Percentiles rank a stretch among this genome's conserved stretches.
Conservation (phyloP, 2,113 vertebrate genomes). For the Macrotus californicus region DNA sequence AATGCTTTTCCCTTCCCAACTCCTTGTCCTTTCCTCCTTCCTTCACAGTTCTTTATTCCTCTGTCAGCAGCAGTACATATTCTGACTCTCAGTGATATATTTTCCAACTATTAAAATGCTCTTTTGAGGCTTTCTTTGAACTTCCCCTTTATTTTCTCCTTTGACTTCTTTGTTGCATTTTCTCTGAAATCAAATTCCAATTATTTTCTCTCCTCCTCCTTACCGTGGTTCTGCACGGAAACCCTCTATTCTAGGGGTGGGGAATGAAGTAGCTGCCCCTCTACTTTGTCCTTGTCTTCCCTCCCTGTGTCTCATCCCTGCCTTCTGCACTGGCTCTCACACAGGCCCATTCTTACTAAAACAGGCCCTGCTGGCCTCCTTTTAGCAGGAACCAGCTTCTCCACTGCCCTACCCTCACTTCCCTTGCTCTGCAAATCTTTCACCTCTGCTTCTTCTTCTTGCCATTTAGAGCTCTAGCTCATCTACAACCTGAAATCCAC, state of each 20-base stretch:
- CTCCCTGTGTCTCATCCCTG: not conserved
- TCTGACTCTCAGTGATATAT: not conserved
- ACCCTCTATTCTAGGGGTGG: not conserved
- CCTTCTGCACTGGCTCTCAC: not conserved
- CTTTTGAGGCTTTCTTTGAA: constrained; percentile 1
- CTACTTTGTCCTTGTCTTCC: not conserved
- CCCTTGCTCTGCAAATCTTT: not conserved
- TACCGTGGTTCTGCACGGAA: not conserved
- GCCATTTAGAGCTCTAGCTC: not conserved
- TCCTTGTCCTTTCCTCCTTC: not conserved
- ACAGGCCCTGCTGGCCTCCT: not conserved
- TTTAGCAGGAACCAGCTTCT: not conserved
- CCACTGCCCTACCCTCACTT: not conserved
- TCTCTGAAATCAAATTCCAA: not conserved
- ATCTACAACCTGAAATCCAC: not conserved
- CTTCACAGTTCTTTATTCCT: not conserved
- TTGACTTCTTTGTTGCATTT: not conserved
- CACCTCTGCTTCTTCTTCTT: not conserved
- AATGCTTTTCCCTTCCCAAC: not conserved
- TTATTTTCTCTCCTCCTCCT: not conserved
- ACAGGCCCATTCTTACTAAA: not conserved
- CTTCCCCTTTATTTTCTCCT: not conserved
- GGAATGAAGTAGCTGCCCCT: accelerated
- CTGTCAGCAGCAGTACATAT: not conserved
- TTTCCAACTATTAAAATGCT: constrained; percentile 3